Evolutionary conservation across 2,888 invertebrate genomes (phyloP).

Genomic region (Argynnis bischoffii): DNA sequence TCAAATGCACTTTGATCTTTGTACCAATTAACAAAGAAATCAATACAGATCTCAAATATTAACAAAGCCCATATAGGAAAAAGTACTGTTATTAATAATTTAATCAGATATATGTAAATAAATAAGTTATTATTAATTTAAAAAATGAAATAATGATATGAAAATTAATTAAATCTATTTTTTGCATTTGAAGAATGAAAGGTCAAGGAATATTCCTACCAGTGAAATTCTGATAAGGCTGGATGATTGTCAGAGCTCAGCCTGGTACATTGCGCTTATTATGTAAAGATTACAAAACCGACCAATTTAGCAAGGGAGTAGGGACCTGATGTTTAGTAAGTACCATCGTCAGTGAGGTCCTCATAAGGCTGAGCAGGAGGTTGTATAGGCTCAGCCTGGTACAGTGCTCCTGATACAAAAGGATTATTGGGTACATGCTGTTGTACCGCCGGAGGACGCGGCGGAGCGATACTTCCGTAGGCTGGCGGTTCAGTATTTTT

Average conservation of each 20-base stretch:
- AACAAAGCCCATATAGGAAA: no score
- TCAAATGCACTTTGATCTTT: no score
- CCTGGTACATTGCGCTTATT: constrained; percentile 13
- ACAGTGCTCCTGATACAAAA: constrained; percentile 82
- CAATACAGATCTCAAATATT: no score
- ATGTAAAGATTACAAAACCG: constrained; percentile 13
- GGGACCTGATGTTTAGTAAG: constrained; percentile 55
- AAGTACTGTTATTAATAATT: no score
- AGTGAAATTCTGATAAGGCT: constrained; percentile 12
- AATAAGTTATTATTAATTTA: neutral
- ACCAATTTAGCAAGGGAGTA: neutral
- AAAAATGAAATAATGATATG: neutral
- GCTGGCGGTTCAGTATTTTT: constrained; percentile 62
- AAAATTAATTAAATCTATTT: no score
- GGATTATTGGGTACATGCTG: constrained; percentile 83
- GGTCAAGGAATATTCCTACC: neutral
- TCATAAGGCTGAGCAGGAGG: constrained; percentile 83
- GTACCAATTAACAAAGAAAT: no score
- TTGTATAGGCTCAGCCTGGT: constrained; percentile 85
- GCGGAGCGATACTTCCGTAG: constrained; percentile 69
- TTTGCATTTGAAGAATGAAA: no score
- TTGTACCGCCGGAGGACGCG: constrained; percentile 75
- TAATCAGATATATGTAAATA: no score
- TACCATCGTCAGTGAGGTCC: constrained; percentile 67
- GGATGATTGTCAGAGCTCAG: constrained; percentile 2